Percentiles rank a stretch among this genome's conserved stretches.
phyloP scores from a whole-genome alignment of 64 coral and sea anemone species.

The Acropora tenuis region DNA sequence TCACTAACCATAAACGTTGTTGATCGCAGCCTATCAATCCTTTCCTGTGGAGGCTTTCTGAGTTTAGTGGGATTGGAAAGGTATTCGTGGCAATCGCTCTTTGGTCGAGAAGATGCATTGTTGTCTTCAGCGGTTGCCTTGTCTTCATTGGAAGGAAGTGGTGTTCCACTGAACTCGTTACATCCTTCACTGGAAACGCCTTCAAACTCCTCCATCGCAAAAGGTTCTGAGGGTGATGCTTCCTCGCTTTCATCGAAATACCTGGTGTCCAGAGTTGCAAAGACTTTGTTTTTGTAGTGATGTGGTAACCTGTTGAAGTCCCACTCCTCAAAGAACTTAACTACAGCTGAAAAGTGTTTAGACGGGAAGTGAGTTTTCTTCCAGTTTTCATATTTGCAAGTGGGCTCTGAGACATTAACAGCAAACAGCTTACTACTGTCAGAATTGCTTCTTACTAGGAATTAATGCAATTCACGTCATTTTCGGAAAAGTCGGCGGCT shows the following conservation, averaged over 20 bases:
- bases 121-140: neutral
- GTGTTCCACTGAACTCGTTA: neutral
- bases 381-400: slow-evolving; percentile 55
- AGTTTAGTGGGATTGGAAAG: neutral
- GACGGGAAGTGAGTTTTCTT: slow-evolving; percentile 38
- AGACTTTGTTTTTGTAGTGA: slow-evolving; percentile 44
- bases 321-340: slow-evolving; percentile 57
- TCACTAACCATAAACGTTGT: slow-evolving; percentile 25
- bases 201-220: neutral
- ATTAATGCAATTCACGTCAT: slow-evolving; percentile 48
- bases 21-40: slow-evolving; percentile 1
- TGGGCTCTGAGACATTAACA: slow-evolving; percentile 35
- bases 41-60: slow-evolving; percentile 11
- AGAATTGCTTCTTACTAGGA: slow-evolving; percentile 41
- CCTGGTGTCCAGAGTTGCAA: slow-evolving; percentile 3
- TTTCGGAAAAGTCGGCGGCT: slow-evolving; percentile 33
- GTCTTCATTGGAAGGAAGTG: neutral
- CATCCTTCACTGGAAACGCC: neutral
- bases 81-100: neutral
- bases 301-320: slow-evolving; percentile 32
- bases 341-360: slow-evolving; percentile 39
- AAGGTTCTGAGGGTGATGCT: slow-evolving; percentile 11
- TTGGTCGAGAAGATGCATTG: neutral
- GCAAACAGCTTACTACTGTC: slow-evolving; percentile 4
- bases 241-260: neutral